Conservation (phyloP, 2,888 invertebrate species). For the Hydropsyche betteni region DNA sequence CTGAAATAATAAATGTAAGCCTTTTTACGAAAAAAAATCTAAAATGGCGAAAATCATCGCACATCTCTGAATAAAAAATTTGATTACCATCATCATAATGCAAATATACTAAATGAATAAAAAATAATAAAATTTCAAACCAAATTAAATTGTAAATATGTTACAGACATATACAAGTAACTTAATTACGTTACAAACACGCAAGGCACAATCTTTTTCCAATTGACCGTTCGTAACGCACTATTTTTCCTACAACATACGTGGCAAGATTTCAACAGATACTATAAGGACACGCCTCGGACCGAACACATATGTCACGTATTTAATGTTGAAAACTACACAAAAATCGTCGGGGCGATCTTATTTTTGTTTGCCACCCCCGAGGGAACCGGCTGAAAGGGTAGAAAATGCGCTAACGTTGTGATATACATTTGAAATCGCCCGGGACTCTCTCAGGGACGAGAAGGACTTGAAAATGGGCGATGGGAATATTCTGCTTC, state of each 20-base stretch:
- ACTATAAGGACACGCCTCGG: not conserved
- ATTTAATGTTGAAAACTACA: conserved; percentile 46
- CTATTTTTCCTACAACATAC: conserved; percentile 2
- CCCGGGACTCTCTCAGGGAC: conserved; percentile 21
- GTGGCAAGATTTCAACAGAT: conserved; percentile 1
- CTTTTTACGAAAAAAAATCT: too few relatives aligned
- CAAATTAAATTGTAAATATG: too few relatives aligned
- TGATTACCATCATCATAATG: too few relatives aligned
- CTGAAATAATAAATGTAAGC: too few relatives aligned
- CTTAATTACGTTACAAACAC: too few relatives aligned
- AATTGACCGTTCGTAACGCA: not conserved
- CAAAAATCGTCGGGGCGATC: conserved; percentile 40
- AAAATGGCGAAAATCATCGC: too few relatives aligned
- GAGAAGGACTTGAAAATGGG: conserved; percentile 13
- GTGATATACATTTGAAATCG: conserved; percentile 46
- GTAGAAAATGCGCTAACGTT: conserved; percentile 43
- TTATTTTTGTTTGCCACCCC: conserved; percentile 45
- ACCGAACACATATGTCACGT: conserved; percentile 38
- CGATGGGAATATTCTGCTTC: conserved; percentile 4
- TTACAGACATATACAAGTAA: too few relatives aligned
- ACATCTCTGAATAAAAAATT: too few relatives aligned
- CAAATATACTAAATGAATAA: too few relatives aligned
- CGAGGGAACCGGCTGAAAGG: conserved; percentile 38
- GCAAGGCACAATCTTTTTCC: not conserved
- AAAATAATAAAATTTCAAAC: too few relatives aligned